phyloP scores from a whole-genome alignment of 2,797 vertebrate genomes.

The Xenops minutus region DNA sequence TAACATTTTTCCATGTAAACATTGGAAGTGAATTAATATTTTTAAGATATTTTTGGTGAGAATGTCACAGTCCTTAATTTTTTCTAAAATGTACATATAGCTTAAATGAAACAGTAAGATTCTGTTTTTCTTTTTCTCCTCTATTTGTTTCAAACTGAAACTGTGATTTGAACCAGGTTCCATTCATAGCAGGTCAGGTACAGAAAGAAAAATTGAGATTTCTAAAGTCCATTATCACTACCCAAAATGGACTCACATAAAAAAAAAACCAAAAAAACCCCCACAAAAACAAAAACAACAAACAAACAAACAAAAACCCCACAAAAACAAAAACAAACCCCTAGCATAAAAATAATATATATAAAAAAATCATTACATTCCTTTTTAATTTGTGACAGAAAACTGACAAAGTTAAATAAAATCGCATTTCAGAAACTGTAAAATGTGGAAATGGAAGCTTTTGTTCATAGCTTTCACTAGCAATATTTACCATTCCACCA shows the following conservation, averaged over 20 bases:
- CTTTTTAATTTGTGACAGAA: neutral
- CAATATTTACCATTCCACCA: neutral
- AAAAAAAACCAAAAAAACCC: no score
- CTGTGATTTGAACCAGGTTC: neutral
- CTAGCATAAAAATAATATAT: neutral
- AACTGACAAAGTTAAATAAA: neutral
- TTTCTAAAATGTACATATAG: neutral
- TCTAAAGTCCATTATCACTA: neutral
- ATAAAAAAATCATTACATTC: neutral
- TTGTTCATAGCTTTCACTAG: neutral
- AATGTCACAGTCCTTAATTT: neutral
- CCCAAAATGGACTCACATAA: neutral
- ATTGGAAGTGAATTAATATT: neutral
- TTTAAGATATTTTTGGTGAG: neutral
- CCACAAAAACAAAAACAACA: no score
- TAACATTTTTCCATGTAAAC: neutral
- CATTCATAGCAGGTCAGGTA: neutral
- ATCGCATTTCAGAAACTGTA: neutral
- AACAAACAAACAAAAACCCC: no score
- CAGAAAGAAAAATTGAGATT: neutral
- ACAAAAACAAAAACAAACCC: no score
- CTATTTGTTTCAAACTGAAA: neutral
- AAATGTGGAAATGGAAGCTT: neutral
- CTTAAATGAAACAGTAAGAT: neutral
- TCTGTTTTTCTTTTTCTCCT: neutral